These are phyloP conservation scores for Menura novaehollandiae DNA, from an alignment of 2,113 vertebrate species.

Conservation along the genomic window DNA sequence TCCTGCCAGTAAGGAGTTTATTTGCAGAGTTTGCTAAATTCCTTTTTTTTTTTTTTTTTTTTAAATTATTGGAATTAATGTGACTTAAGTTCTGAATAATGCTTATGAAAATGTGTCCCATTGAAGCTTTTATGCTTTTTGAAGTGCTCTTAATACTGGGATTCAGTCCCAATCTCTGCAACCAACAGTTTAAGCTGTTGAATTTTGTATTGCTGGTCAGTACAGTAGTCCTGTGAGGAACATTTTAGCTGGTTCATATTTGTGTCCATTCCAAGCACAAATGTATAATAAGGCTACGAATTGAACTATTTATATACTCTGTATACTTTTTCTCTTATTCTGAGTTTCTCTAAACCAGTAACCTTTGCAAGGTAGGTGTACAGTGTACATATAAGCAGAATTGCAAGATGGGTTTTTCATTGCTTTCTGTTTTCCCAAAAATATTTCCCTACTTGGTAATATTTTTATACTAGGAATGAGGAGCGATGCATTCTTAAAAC, in stretches of 20 bases:
- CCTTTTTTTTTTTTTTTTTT: neutral
- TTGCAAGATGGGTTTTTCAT: neutral
- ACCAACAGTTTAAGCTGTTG: slow-evolving; percentile 14
- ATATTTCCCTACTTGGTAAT: slow-evolving; percentile 33
- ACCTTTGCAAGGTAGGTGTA: slow-evolving; percentile 17
- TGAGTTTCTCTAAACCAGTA: neutral
- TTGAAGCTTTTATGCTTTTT: slow-evolving; percentile 61
- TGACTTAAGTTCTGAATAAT: slow-evolving; percentile 52
- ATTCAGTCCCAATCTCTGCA: slow-evolving; percentile 22
- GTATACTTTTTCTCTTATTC: neutral
- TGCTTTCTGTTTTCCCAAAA: neutral
- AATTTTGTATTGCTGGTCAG: slow-evolving; percentile 36
- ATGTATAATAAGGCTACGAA: neutral
- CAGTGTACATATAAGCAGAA: neutral
- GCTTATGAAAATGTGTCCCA: slow-evolving; percentile 45
- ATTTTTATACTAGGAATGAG: slow-evolving; percentile 33
- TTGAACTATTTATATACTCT: neutral
- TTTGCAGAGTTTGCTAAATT: slow-evolving; percentile 31
- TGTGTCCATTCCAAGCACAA: neutral
- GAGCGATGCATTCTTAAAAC: slow-evolving; percentile 26
- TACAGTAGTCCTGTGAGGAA: slow-evolving; percentile 6
- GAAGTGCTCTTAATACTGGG: slow-evolving; percentile 57
- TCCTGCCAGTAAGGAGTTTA: neutral
- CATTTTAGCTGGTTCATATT: slow-evolving; percentile 8
- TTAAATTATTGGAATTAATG: slow-evolving; percentile 60